Percentiles rank a stretch among this genome's conserved stretches.
These are phyloP conservation scores for Drosophila histrio DNA, from an alignment of 2,888 invertebrate species.

Conservation along the genomic window DNA sequence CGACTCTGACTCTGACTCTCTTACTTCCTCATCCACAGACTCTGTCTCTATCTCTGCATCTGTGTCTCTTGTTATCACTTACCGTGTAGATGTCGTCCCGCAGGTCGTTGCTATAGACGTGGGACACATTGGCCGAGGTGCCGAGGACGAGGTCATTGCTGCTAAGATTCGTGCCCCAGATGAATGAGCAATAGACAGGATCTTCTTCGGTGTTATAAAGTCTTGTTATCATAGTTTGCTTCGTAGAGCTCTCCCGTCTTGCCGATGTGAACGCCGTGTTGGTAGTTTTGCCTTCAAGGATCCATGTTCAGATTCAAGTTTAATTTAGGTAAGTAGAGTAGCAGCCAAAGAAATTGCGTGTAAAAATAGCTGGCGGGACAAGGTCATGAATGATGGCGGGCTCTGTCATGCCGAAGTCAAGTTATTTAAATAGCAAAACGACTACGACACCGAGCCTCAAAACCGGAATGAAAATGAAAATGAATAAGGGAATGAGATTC, in stretches of 20 bases:
- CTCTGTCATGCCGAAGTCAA: slow-evolving; percentile 17
- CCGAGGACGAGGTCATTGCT: slow-evolving; percentile 32
- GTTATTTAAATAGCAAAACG: slow-evolving; percentile 56
- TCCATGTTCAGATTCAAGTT: slow-evolving; percentile 46
- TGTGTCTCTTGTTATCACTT: slow-evolving; percentile 34
- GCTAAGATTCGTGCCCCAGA: slow-evolving; percentile 81
- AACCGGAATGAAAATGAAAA: slow-evolving; percentile 8
- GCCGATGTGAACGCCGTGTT: slow-evolving; percentile 14
- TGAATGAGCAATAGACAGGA: slow-evolving; percentile 82
- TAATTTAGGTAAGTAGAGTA: slow-evolving; percentile 62
- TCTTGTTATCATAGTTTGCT: slow-evolving; percentile 81
- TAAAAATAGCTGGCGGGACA: slow-evolving; percentile 44
- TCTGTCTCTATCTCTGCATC: background rate
- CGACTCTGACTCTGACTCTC: background rate
- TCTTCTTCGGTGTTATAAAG: slow-evolving; percentile 83
- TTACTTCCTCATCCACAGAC: background rate
- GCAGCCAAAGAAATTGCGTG: slow-evolving; percentile 43
- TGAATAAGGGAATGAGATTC: background rate
- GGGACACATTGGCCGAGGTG: slow-evolving; percentile 16
- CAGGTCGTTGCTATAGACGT: slow-evolving; percentile 53
- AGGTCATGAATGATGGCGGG: slow-evolving; percentile 50
- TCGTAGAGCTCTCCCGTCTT: background rate
- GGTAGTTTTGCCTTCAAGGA: slow-evolving; percentile 34
- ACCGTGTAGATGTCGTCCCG: slow-evolving; percentile 74
- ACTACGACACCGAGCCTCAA: slow-evolving; percentile 6